phyloP scores from a whole-genome alignment of 2,113 vertebrate species.

The Aspiorhynchus laticeps region DNA sequence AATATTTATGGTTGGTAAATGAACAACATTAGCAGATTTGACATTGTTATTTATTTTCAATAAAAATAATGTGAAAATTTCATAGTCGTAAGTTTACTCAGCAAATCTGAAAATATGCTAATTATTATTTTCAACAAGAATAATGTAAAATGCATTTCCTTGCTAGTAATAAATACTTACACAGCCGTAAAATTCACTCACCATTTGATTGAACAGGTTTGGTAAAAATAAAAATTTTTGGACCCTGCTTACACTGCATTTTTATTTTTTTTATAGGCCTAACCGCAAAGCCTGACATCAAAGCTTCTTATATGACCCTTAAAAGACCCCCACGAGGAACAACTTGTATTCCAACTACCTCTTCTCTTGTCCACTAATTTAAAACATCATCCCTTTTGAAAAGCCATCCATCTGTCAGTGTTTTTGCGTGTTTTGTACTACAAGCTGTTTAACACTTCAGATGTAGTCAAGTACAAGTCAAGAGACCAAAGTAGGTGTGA shows the following conservation, averaged over 20 bases:
- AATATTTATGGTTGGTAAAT: background rate
- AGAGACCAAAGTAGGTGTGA: constrained; percentile 6
- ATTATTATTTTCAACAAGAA: background rate
- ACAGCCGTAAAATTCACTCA: background rate
- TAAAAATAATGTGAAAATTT: background rate
- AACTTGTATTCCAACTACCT: background rate
- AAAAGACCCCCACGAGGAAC: too few relatives aligned
- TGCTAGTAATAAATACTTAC: too few relatives aligned
- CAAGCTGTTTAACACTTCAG: constrained; percentile 27
- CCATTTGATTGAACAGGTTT: background rate
- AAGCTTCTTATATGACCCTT: background rate
- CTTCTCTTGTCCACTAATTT: background rate
- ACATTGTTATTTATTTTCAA: background rate
- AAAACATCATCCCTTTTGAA: constrained; percentile 12
- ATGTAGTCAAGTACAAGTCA: constrained; percentile 11
- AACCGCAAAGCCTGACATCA: background rate
- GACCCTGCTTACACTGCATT: background rate
- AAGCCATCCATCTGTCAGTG: constrained; percentile 6
- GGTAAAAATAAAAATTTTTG: background rate
- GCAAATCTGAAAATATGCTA: background rate
- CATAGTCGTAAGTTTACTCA: background rate
- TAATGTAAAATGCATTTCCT: too few relatives aligned
- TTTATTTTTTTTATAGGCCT: background rate
- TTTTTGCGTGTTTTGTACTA: background rate
- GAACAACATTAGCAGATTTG: background rate